Evolutionary conservation across 2,888 invertebrate species (phyloP).

Genomic region (Tipula vernalis): DNA sequence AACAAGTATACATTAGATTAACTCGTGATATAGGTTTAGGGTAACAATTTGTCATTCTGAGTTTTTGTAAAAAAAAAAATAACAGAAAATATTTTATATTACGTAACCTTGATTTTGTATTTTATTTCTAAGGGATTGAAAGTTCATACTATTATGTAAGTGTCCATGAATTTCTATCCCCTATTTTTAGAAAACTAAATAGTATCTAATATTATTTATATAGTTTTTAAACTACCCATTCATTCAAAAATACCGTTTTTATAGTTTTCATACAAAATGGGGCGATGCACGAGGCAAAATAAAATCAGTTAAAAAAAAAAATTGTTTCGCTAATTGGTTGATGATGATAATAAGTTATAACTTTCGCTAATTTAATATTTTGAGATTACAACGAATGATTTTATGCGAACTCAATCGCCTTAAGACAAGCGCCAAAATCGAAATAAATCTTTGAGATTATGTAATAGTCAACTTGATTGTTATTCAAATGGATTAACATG

Average conservation of each 20-base stretch:
- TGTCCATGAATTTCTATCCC: background rate
- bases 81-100: background rate
- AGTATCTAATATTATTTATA: background rate
- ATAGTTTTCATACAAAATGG: background rate
- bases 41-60: background rate
- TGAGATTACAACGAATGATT: background rate
- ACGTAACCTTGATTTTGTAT: background rate
- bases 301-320: background rate
- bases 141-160: background rate
- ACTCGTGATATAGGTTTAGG: background rate
- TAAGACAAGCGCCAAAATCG: background rate
- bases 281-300: background rate
- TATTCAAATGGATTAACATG: background rate
- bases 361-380: background rate
- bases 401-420: too few relatives aligned
- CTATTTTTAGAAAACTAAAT: background rate
- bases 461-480: too few relatives aligned
- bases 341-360: background rate
- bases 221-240: background rate
- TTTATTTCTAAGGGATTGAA: background rate
- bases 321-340: background rate
- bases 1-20: background rate
- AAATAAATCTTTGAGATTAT: background rate
- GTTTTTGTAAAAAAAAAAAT: background rate
- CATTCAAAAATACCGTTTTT: background rate